These are phyloP conservation scores for Formica selysi DNA, from an alignment of 1,140 invertebrate genomes.

Conservation along the genomic window DNA sequence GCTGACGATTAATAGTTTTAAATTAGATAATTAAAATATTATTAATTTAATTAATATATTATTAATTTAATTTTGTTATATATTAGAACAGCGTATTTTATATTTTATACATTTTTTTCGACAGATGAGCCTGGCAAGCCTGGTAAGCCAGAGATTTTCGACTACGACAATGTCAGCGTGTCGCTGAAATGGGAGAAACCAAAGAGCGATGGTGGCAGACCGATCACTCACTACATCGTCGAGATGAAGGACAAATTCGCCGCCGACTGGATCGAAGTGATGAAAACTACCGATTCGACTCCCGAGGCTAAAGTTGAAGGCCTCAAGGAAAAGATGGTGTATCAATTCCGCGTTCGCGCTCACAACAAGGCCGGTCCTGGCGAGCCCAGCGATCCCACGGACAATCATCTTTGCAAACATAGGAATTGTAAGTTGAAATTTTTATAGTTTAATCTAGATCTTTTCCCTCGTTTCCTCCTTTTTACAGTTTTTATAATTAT, in stretches of 20 bases:
- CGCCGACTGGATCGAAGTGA: slow-evolving; percentile 95
- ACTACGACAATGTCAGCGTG: slow-evolving; percentile 97
- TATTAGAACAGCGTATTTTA: neutral
- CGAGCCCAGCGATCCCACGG: slow-evolving; percentile 96
- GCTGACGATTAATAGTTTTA: neutral
- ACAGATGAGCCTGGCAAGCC: slow-evolving; percentile 95
- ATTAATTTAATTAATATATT: neutral
- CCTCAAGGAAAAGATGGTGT: slow-evolving; percentile 97
- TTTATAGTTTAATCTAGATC: neutral
- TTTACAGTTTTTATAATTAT: neutral
- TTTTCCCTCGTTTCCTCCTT: too few species aligned
- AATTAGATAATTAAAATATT: neutral
- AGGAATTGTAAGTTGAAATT: slow-evolving; percentile 92
- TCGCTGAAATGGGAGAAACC: slow-evolving; percentile 96
- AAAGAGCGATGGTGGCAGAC: slow-evolving; percentile 95
- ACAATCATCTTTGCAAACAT: slow-evolving; percentile 97
- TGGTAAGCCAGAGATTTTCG: slow-evolving; percentile 96
- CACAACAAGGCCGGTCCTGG: slow-evolving; percentile 96
- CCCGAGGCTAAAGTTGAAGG: slow-evolving; percentile 94
- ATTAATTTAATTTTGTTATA: neutral
- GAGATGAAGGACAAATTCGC: slow-evolving; percentile 98
- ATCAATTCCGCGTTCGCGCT: slow-evolving; percentile 96
- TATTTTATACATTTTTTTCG: slow-evolving; percentile 47
- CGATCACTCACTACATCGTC: slow-evolving; percentile 97
- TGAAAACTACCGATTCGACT: slow-evolving; percentile 92